A percentile compares a stretch with the other conserved stretches of the same genome.
phyloP scores from a whole-genome alignment of 2,888 invertebrate species.

The Himalopsyche kuldschensis region DNA sequence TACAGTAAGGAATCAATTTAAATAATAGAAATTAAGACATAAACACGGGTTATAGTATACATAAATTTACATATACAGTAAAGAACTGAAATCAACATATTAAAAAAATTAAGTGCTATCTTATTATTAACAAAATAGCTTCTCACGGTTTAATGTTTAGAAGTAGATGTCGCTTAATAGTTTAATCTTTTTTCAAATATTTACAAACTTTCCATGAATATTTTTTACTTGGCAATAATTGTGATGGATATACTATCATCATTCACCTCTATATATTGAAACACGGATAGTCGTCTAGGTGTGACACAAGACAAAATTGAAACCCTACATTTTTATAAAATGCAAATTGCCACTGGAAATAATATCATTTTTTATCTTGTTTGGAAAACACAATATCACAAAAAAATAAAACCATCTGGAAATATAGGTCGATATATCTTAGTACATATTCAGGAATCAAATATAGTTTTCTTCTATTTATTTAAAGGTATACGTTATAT shows the following conservation, averaged over 20 bases:
- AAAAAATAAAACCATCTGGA: neutral
- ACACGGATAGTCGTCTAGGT: neutral
- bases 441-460: conserved; percentile 18
- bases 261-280: neutral
- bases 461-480: neutral
- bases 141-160: neutral
- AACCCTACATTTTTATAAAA: neutral
- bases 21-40: neutral
- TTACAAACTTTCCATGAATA: neutral
- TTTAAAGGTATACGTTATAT: too few species aligned
- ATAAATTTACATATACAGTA: neutral
- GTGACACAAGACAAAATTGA: neutral
- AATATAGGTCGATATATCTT: neutral
- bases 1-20: neutral
- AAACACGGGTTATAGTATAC: neutral
- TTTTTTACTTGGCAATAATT: neutral
- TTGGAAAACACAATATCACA: neutral
- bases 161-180: neutral
- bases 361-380: neutral
- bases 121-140: neutral
- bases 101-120: neutral
- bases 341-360: neutral
- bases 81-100: neutral
- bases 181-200: neutral
- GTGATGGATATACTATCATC: neutral